phyloP scores from a whole-genome alignment of 2,113 vertebrate genomes.

The Sinocyclocheilus rhinocerous region DNA sequence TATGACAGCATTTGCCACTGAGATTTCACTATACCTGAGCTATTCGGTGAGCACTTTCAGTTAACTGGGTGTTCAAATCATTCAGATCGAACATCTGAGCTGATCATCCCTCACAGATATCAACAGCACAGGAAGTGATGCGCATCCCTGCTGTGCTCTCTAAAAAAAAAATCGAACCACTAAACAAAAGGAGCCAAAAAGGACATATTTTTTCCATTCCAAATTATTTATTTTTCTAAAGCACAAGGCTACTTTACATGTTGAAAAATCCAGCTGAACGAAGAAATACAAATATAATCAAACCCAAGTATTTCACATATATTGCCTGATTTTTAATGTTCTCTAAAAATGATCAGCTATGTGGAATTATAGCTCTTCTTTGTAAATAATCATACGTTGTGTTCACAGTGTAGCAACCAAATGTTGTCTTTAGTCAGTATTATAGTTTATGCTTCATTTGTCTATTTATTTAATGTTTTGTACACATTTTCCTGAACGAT shows the following conservation, averaged over 20 bases:
- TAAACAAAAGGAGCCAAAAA: slow-evolving; percentile 3
- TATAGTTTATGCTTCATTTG: slow-evolving; percentile 32
- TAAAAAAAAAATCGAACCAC: slow-evolving; percentile 56
- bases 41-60: background rate
- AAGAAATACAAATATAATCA: slow-evolving; percentile 13
- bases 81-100: background rate
- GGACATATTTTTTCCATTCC: slow-evolving; percentile 26
- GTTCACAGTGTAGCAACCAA: slow-evolving; percentile 35
- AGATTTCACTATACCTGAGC: background rate
- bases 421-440: slow-evolving; percentile 17
- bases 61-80: too few relatives aligned
- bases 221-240: slow-evolving; percentile 45
- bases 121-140: slow-evolving; percentile 50
- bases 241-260: slow-evolving; percentile 27
- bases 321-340: slow-evolving; percentile 11
- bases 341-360: background rate
- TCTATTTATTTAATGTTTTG: slow-evolving; percentile 48
- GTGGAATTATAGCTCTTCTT: slow-evolving; percentile 22
- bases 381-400: slow-evolving; percentile 51
- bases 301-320: slow-evolving; percentile 20
- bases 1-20: slow-evolving; percentile 23
- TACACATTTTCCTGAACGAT: background rate
- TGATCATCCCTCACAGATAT: background rate
- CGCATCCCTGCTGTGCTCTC: slow-evolving; percentile 48
- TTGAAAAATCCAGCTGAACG: background rate